phyloP scores from a whole-genome alignment of 2,888 invertebrate genomes.

The Marronus borbonicus region DNA sequence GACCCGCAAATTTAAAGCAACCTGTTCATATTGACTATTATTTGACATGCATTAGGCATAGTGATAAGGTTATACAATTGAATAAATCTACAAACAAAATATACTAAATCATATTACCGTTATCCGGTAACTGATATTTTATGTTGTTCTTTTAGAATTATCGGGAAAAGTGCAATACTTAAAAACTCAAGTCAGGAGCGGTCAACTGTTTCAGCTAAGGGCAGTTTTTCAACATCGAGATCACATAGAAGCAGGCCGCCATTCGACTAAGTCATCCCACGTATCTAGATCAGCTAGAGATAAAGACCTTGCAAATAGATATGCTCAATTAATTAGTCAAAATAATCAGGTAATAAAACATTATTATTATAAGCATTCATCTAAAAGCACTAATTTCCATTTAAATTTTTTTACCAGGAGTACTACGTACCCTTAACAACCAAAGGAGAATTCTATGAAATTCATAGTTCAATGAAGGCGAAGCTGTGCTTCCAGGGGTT shows the following conservation, averaged over 20 bases:
- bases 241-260: constrained; percentile 62
- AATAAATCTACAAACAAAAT: no score
- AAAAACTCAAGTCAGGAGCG: constrained; percentile 80
- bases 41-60: no score
- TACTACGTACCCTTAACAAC: constrained; percentile 83
- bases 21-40: no score
- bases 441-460: constrained; percentile 83
- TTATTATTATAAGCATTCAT: background rate
- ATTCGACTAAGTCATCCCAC: constrained; percentile 62
- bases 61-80: no score
- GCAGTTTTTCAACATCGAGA: constrained; percentile 85
- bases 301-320: constrained; percentile 72
- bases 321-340: constrained; percentile 83
- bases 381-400: background rate
- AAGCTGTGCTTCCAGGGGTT: constrained; percentile 74
- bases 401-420: constrained; percentile 69
- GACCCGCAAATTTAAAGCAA: no score
- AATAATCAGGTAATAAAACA: constrained; percentile 77
- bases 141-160: constrained; percentile 57
- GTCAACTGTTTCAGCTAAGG: constrained; percentile 81
- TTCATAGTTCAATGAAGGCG: constrained; percentile 75
- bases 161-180: constrained; percentile 73
- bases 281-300: constrained; percentile 67
- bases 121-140: no score
- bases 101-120: no score